Conservation (phyloP, 2,797 vertebrate species). For the Erithacus rubecula region DNA sequence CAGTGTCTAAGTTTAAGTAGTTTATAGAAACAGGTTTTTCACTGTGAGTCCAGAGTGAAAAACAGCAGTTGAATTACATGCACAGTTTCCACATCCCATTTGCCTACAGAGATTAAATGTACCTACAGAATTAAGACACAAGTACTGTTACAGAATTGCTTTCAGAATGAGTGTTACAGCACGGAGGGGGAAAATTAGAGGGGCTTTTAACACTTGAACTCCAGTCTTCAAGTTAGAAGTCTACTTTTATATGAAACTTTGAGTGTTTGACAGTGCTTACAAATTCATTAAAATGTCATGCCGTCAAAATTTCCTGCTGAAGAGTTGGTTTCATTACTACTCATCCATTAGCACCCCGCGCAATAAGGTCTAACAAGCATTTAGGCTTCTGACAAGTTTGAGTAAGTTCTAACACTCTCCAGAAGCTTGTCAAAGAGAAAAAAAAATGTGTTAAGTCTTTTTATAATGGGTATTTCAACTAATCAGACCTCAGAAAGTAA, state of each 20-base stretch:
- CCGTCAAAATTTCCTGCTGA: not conserved
- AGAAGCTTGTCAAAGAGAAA: not conserved
- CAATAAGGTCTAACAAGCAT: not conserved
- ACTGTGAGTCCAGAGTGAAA: not conserved
- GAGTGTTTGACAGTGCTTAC: not conserved
- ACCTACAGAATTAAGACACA: not conserved
- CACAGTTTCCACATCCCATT: not conserved
- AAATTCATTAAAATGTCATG: not conserved
- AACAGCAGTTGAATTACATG: not conserved
- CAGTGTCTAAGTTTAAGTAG: not conserved
- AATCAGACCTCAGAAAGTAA: not conserved
- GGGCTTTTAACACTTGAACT: not conserved
- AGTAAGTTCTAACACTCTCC: not conserved
- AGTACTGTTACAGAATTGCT: not conserved
- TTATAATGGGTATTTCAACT: not conserved
- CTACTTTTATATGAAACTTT: not conserved
- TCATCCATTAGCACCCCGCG: not conserved
- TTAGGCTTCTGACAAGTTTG: not conserved
- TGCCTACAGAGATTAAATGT: not conserved
- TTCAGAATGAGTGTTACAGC: not conserved
- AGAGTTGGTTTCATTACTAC: not conserved
- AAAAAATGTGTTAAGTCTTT: not conserved
- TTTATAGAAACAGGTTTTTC: not conserved
- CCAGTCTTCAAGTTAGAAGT: not conserved
- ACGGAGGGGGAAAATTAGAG: not conserved